Conservation (phyloP, 2,888 invertebrate genomes). For the Emmelina monodactyla region DNA sequence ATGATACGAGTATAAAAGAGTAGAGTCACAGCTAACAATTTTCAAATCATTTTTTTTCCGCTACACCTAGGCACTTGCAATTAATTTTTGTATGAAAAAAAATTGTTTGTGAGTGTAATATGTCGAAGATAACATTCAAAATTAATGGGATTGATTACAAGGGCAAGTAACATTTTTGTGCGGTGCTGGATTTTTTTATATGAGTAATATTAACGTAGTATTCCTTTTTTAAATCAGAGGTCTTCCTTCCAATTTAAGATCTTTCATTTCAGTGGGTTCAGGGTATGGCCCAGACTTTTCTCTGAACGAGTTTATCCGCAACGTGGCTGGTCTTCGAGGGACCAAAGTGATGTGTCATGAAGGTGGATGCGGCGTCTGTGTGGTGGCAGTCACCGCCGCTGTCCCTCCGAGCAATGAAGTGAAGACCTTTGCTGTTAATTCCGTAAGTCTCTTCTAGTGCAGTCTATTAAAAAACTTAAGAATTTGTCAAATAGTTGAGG, state of each 20-base stretch:
- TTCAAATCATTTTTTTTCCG: too few species aligned
- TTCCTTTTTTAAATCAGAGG: too few species aligned
- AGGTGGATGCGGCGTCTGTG: conserved; percentile 74
- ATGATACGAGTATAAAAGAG: too few species aligned
- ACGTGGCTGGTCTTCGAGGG: conserved; percentile 62
- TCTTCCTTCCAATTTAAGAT: too few species aligned
- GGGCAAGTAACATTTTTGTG: neutral
- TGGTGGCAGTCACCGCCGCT: conserved; percentile 46
- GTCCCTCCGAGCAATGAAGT: conserved; percentile 38
- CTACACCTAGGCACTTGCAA: too few species aligned
- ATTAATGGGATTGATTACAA: conserved; percentile 5
- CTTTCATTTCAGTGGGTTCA: conserved; percentile 64
- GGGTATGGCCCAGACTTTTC: conserved; percentile 66
- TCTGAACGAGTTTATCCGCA: conserved; percentile 67
- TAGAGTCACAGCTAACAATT: too few species aligned
- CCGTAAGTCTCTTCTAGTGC: conserved; percentile 66
- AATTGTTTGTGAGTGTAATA: too few species aligned
- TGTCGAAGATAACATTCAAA: conserved; percentile 8
- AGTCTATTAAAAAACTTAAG: too few species aligned
- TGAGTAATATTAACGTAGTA: too few species aligned
- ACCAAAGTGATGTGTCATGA: conserved; percentile 75
- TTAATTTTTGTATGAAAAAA: too few species aligned
- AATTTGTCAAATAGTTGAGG: too few species aligned
- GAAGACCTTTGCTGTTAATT: conserved; percentile 67
- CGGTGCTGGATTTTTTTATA: too few species aligned